Evolutionary conservation across 2,113 vertebrate genomes (phyloP).

Genomic region (Eurypyga helias): DNA sequence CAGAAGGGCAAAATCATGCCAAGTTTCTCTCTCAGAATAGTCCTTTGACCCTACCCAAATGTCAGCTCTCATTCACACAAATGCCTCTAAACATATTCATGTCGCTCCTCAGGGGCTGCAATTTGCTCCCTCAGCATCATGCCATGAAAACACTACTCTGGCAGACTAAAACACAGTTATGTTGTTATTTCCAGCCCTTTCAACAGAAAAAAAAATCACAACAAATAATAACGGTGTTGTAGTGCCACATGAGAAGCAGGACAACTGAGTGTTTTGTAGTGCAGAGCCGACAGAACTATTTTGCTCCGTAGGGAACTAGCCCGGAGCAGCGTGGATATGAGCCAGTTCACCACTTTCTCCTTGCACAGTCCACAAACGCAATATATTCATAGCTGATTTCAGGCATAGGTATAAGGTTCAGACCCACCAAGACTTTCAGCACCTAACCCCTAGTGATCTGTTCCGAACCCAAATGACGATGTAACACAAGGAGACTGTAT

Average conservation of each 20-base stretch:
- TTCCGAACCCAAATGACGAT: neutral
- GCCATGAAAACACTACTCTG: neutral
- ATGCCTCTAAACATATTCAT: neutral
- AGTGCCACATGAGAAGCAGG: neutral
- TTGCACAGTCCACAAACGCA: neutral
- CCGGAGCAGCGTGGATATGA: neutral
- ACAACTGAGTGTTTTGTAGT: neutral
- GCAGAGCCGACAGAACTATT: neutral
- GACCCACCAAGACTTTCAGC: neutral
- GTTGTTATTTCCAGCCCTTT: neutral
- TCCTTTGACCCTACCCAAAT: neutral
- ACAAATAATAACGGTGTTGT: neutral
- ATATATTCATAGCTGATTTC: neutral
- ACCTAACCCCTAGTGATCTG: neutral
- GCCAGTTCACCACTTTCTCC: neutral
- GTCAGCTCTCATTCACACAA: neutral
- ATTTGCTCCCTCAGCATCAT: neutral
- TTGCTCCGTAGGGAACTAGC: neutral
- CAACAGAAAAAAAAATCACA: neutral
- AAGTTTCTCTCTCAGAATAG: neutral
- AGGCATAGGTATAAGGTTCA: neutral
- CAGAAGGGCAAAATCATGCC: neutral
- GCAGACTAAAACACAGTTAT: neutral
- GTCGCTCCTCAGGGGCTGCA: neutral
- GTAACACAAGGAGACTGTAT: neutral